Evolutionary conservation across 2,888 invertebrate genomes (phyloP), one percentile per base, ranked within the genome.

Genomic region (Troides aeacus): DNA sequence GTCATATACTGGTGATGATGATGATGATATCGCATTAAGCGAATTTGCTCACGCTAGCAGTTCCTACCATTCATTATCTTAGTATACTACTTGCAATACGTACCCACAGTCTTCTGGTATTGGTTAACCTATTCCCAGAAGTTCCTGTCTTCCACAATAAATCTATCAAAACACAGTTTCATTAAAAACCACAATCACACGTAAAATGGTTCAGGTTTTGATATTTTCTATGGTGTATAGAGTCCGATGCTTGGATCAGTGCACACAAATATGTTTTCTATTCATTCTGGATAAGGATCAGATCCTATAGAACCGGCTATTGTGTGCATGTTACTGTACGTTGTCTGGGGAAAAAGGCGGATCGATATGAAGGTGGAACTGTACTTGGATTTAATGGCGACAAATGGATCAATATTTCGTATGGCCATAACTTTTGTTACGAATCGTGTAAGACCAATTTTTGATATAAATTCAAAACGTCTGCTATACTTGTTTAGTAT

Each of bases 321-420:
- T 30, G 15, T 66, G 18, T 53, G 30, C 17, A 59, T 30, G 42
- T 6, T 6, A 61, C 1, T 23, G 57, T 58, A 57, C 50, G 1
- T n/a, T 10, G 30, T 58, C 15, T 42, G 6, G 24, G n/a, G 8
- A 66, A 61, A 58, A 61, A 61, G 59, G 53, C 15, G 2, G 63
- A 59, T 70, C 66, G 58, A 70, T 66, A 70, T 53, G 24, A 60
- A 53, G 66, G 62, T 63, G 70, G 61, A 42, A 63, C 58, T 6
- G 50, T 56, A 65, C 58, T 58, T 30, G 8, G 65, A 42, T 58
- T 62, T 58, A 57, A 65, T 58, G 21, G 36, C 42, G 64, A 36
- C 58, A 36, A 62, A 62, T 39, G 46, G 62, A 61, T 69, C 69
- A 21, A 66, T 69, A 66, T 46, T 50, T 53, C 46, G 23, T 58